A percentile compares a stretch with the other conserved stretches of the same genome.
Conservation (phyloP, 2,797 vertebrate genomes). For the Knipowitschia caucasica region DNA sequence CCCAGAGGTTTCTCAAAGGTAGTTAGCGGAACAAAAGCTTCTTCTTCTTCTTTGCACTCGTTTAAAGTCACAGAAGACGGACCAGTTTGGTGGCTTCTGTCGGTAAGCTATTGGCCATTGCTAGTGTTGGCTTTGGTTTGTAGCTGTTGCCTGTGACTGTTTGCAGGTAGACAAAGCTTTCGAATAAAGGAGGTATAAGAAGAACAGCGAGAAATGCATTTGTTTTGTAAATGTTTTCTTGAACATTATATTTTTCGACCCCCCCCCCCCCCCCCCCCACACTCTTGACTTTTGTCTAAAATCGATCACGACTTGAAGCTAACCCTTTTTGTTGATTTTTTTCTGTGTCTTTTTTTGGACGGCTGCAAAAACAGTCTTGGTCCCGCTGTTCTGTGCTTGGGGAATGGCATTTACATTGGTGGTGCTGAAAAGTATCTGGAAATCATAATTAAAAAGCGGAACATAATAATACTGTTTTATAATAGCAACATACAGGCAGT, state of each 20-base stretch:
- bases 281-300: constrained; percentile 79
- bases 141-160: constrained; percentile 99
- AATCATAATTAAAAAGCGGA: constrained; percentile 40
- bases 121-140: constrained; percentile 99
- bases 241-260: constrained; percentile 73
- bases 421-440: constrained; percentile 79
- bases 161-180: constrained; percentile 99
- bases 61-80: constrained; percentile 98
- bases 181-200: constrained; percentile 98
- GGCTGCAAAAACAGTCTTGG: constrained; percentile 92
- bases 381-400: constrained; percentile 84
- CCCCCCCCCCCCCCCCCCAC: no score
- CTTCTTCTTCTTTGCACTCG: constrained; percentile 87
- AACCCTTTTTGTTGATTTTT: constrained; percentile 63
- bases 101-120: constrained; percentile 99
- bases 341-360: constrained; percentile 50
- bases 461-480: constrained; percentile 79
- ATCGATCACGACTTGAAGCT: constrained; percentile 93
- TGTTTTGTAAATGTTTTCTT: constrained; percentile 82
- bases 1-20: constrained; percentile 99
- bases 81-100: constrained; percentile 95
- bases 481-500: constrained; percentile 98
- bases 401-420: constrained; percentile 99
- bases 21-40: constrained; percentile 92
- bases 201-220: constrained; percentile 93